Evolutionary conservation across 2,888 invertebrate species (phyloP).

Genomic region (Muscina levida): DNA sequence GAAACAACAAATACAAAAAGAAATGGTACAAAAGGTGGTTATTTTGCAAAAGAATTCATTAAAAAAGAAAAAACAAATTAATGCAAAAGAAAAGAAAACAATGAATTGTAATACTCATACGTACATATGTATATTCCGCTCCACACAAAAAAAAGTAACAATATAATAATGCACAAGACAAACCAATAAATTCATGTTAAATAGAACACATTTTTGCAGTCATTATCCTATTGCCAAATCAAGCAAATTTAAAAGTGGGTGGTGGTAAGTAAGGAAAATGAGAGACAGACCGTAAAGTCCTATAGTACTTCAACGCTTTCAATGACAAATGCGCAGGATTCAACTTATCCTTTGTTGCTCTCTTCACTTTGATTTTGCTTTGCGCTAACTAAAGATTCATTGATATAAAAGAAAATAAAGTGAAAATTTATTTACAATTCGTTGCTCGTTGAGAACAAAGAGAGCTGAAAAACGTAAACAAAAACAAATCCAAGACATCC

Average conservation of each 20-base stretch:
- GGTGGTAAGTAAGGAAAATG: not conserved
- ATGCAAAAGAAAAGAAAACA: not conserved
- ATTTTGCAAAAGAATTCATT: no score
- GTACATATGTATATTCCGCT: no score
- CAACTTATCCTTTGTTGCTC: not conserved
- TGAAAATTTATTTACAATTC: no score
- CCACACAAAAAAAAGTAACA: not conserved
- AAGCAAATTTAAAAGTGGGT: not conserved
- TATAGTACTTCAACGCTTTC: not conserved
- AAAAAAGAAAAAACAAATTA: conserved; percentile 6
- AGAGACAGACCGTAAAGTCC: not conserved
- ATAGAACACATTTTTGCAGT: not conserved
- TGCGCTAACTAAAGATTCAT: no score
- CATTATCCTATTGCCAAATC: not conserved
- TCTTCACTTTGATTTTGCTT: not conserved
- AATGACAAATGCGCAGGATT: conserved; percentile 7
- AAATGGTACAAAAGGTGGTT: not conserved
- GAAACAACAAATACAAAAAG: not conserved
- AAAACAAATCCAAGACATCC: not conserved
- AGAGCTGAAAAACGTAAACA: no score
- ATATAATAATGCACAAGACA: not conserved
- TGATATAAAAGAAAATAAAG: no score
- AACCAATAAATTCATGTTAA: not conserved
- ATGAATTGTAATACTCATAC: no score
- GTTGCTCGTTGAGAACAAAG: no score